Percentiles rank a stretch among this genome's conserved stretches.
phyloP scores from a whole-genome alignment of 2,797 vertebrate genomes.

The Gadopsis bispinosus region DNA sequence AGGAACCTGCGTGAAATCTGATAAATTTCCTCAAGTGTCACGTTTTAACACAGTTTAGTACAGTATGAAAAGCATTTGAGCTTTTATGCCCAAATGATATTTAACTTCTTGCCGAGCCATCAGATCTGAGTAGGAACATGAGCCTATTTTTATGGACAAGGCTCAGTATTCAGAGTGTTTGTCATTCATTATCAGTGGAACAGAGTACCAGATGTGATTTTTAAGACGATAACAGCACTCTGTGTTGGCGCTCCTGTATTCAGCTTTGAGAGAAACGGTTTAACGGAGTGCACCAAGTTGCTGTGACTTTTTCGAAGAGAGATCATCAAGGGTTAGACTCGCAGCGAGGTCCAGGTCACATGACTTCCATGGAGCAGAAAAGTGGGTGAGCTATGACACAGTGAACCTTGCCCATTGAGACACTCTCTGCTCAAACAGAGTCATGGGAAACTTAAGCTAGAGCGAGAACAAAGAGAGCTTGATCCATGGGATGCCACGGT shows the following conservation, averaged over 20 bases:
- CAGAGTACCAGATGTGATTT: slow-evolving; percentile 27
- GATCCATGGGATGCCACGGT: slow-evolving; percentile 82
- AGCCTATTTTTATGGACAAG: not conserved
- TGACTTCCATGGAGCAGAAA: slow-evolving; percentile 75
- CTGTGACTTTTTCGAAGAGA: slow-evolving; percentile 27
- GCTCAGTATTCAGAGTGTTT: not conserved
- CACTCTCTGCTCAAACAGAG: slow-evolving; percentile 79
- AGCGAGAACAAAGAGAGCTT: slow-evolving; percentile 81
- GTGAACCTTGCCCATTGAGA: slow-evolving; percentile 81
- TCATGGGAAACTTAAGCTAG: slow-evolving; percentile 84
- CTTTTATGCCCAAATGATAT: not conserved
- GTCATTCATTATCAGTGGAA: slow-evolving; percentile 22
- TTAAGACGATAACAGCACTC: slow-evolving; percentile 12
- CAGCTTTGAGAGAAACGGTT: not conserved
- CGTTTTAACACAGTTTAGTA: too few species aligned
- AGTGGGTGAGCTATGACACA: slow-evolving; percentile 72
- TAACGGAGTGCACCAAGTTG: not conserved
- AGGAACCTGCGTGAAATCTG: not conserved
- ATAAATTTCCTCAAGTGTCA: not conserved
- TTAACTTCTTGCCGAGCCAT: not conserved
- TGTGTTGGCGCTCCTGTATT: not conserved
- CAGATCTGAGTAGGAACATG: not conserved
- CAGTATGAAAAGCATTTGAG: not conserved
- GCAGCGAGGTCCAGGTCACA: slow-evolving; percentile 67
- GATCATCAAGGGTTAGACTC: slow-evolving; percentile 47